Evolutionary conservation across 2,888 invertebrate genomes (phyloP).

Genomic region (Andrena camellia): DNA sequence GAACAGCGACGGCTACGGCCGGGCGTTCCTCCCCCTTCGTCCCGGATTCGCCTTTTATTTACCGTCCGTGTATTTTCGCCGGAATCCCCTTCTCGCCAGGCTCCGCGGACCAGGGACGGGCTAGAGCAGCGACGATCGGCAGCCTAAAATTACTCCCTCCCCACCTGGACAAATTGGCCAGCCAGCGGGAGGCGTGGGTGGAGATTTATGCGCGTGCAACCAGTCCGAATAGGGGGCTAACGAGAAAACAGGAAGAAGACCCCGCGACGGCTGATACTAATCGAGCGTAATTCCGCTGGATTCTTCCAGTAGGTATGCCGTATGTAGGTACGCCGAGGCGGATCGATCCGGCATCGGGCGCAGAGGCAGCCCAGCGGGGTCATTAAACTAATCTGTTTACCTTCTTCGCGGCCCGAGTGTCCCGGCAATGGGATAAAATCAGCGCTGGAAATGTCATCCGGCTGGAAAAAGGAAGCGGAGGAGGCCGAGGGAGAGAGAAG

Average conservation of each 20-base stretch:
- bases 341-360: background rate
- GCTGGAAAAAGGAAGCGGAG: background rate
- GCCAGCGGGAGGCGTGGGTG: constrained; percentile 24
- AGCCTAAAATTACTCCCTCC: constrained; percentile 25
- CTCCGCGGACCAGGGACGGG: background rate
- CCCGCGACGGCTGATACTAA: constrained; percentile 31
- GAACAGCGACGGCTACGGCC: background rate
- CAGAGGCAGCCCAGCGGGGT: constrained; percentile 11
- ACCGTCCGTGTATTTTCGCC: constrained; percentile 17
- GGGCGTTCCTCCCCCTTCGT: background rate
- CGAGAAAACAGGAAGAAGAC: constrained; percentile 42
- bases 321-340: background rate
- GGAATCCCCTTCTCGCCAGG: background rate
- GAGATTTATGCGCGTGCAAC: constrained; percentile 29
- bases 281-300: constrained; percentile 44
- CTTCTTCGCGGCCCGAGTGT: constrained; percentile 1
- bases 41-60: constrained; percentile 30
- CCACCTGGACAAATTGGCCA: constrained; percentile 28
- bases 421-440: constrained; percentile 16
- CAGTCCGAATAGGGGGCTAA: constrained; percentile 22
- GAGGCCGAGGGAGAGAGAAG: background rate
- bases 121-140: background rate
- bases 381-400: constrained; percentile 62
- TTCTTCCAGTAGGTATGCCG: too few species aligned
- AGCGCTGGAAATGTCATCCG: background rate